Evolutionary conservation across 1,140 invertebrate species (phyloP).

Genomic region (Bradysia coprophila): DNA sequence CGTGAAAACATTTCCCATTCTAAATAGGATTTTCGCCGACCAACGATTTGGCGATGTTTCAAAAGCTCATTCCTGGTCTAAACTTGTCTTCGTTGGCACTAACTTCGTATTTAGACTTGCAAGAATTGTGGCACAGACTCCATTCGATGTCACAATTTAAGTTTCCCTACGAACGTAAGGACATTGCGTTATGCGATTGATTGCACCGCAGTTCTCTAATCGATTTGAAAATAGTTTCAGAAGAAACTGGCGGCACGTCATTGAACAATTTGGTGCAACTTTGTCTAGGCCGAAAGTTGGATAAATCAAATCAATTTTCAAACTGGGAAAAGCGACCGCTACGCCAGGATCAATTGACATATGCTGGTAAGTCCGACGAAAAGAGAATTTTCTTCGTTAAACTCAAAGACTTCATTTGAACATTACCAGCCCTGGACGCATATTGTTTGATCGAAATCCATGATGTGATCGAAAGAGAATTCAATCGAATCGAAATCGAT

Average conservation of each 20-base stretch:
- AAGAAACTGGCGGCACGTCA: background rate
- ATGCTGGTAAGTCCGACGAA: constrained; percentile 50
- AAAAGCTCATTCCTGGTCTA: constrained; percentile 15
- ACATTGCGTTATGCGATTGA: background rate
- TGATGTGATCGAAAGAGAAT: constrained; percentile 28
- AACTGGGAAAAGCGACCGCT: constrained; percentile 69
- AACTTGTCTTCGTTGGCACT: constrained; percentile 9
- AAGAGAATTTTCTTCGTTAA: constrained; percentile 1
- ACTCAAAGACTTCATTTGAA: constrained; percentile 1
- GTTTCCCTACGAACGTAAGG: constrained; percentile 13
- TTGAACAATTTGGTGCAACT: constrained; percentile 46
- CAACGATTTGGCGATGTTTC: constrained; percentile 15
- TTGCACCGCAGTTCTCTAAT: background rate
- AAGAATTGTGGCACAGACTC: constrained; percentile 16
- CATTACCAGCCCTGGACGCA: constrained; percentile 46
- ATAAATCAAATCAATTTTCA: constrained; percentile 69
- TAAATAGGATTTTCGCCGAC: constrained; percentile 12
- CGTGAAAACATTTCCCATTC: background rate
- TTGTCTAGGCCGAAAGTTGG: constrained; percentile 47
- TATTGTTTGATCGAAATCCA: constrained; percentile 59
- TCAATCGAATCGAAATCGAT: constrained; percentile 24
- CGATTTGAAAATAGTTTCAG: background rate
- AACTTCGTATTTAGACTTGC: constrained; percentile 18
- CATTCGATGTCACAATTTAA: constrained; percentile 12
- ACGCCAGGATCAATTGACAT: constrained; percentile 46